Evolutionary conservation across 2,797 vertebrate species (phyloP).

Genomic region (Anabacerthia variegaticeps): DNA sequence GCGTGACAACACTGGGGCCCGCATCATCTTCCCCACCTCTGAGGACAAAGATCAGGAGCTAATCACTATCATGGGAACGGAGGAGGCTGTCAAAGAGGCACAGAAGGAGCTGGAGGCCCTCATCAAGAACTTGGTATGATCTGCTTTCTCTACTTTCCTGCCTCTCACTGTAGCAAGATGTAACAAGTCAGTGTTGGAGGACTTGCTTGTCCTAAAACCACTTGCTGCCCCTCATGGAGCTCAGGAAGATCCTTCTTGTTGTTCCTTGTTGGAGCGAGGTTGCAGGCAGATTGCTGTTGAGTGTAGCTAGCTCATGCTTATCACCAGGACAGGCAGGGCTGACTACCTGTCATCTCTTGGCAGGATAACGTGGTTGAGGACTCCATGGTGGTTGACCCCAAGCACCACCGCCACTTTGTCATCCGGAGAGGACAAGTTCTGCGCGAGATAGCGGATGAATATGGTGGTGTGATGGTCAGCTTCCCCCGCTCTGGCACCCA

Average conservation of each 20-base stretch:
- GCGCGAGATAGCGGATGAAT: constrained; percentile 94
- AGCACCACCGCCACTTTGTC: constrained; percentile 96
- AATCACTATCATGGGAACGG: constrained; percentile 95
- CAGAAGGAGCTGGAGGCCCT: constrained; percentile 93
- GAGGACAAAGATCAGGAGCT: constrained; percentile 98
- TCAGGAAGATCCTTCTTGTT: not conserved
- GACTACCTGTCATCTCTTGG: not conserved
- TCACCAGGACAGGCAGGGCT: not conserved
- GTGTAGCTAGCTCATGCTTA: accelerated
- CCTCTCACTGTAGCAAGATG: not conserved
- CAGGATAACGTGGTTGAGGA: constrained; percentile 97
- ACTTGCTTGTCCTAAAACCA: not conserved
- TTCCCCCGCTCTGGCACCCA: constrained; percentile 92
- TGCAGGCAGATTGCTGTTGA: not conserved
- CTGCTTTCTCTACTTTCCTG: not conserved
- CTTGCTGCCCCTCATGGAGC: not conserved
- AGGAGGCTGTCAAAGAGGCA: constrained; percentile 93
- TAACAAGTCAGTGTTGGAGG: not conserved
- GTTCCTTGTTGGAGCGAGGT: not conserved
- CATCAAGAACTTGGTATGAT: constrained; percentile 89
- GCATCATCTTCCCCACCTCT: constrained; percentile 92
- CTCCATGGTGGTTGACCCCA: constrained; percentile 90
- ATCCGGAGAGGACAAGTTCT: constrained; percentile 93
- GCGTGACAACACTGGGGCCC: constrained; percentile 93
- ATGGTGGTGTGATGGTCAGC: constrained; percentile 96